Conservation (phyloP, 2,113 vertebrate species). For the Mastomys natalensis region DNA sequence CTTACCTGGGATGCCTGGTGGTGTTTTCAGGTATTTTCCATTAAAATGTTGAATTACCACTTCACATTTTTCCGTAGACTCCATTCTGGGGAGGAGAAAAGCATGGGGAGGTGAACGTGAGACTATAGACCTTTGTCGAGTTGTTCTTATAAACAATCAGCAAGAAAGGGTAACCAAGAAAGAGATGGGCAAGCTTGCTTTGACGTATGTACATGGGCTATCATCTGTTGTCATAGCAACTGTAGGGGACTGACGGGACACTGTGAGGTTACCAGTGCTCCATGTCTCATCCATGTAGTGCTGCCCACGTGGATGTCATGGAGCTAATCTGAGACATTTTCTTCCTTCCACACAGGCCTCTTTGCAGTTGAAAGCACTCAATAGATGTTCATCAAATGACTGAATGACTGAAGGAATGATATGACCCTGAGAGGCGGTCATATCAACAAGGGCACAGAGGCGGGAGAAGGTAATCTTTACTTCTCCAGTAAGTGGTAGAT, state of each 20-base stretch:
- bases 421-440: not conserved
- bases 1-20: constrained; percentile 92
- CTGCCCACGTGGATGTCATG: accelerated
- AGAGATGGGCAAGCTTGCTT: not conserved
- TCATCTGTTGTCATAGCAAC: not conserved
- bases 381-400: not conserved
- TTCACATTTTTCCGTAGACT: constrained; percentile 95
- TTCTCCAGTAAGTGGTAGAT: not conserved
- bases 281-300: not conserved
- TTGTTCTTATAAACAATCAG: not conserved
- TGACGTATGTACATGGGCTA: not conserved
- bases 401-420: not conserved
- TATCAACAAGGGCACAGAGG: not conserved
- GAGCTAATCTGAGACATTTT: not conserved
- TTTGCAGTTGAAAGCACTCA: not conserved
- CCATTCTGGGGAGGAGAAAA: constrained; percentile 86
- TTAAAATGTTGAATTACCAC: constrained; percentile 94
- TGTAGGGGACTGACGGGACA: accelerated
- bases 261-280: accelerated
- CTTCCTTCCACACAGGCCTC: not conserved
- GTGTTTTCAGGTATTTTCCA: constrained; percentile 94
- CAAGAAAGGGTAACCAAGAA: not conserved
- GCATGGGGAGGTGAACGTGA: constrained; percentile 26
- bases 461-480: not conserved
- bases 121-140: not conserved